Evolutionary conservation across 2,113 vertebrate species (phyloP).

Genomic region (Cercopithecus mona): DNA sequence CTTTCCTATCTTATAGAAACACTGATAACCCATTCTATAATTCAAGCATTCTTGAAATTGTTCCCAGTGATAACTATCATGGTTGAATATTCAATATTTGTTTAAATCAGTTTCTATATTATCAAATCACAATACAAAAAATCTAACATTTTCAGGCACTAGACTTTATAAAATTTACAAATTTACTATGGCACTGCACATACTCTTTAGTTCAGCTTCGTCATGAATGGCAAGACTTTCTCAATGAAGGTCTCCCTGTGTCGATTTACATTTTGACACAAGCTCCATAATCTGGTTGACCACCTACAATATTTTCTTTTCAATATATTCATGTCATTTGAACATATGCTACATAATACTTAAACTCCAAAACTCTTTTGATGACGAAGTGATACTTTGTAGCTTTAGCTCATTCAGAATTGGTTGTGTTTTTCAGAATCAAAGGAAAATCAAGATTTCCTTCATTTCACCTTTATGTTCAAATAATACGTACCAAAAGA

Average conservation of each 20-base stretch:
- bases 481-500: not conserved
- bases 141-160: not conserved
- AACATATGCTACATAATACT: not conserved
- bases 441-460: not conserved
- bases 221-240: not conserved
- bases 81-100: not conserved
- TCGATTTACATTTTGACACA: not conserved
- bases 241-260: not conserved
- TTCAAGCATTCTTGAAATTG: not conserved
- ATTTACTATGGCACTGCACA: accelerated
- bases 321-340: not conserved
- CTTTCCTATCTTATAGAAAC: not conserved
- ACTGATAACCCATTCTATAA: not conserved
- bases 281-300: not conserved
- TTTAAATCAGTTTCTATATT: not conserved
- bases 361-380: not conserved
- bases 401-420: not conserved
- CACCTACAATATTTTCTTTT: not conserved
- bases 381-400: not conserved
- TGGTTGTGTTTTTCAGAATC: not conserved
- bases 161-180: not conserved
- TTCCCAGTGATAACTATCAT: not conserved
- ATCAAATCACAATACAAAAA: not conserved
- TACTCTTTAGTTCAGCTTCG: not conserved
- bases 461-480: not conserved